Evolutionary conservation across 2,113 vertebrate genomes (phyloP).

Genomic region (Rhinopithecus roxellana): DNA sequence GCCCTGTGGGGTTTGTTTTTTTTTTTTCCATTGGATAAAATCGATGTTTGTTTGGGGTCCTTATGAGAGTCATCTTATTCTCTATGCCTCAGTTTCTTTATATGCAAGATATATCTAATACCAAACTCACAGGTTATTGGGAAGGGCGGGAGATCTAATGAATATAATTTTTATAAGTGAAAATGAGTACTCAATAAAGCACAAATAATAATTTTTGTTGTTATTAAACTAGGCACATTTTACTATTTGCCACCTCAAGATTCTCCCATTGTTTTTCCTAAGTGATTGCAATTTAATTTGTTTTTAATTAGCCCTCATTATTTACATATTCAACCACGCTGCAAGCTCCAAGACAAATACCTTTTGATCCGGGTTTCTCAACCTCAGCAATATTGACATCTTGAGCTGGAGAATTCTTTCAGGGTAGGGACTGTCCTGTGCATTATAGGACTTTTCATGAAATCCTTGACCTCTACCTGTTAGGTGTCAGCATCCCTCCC

Average conservation of each 20-base stretch:
- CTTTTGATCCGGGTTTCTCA: background rate
- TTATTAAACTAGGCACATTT: background rate
- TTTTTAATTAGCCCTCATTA: conserved; percentile 33
- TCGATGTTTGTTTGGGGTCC: background rate
- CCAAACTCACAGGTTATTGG: background rate
- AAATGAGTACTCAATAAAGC: background rate
- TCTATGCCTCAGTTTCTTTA: conserved; percentile 44
- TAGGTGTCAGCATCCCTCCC: background rate
- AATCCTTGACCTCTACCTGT: background rate
- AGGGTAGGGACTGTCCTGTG: background rate
- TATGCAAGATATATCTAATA: conserved; percentile 2
- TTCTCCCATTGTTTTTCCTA: background rate
- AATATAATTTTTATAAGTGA: conserved; percentile 45
- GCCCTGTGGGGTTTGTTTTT: background rate
- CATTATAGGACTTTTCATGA: background rate
- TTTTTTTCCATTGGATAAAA: conserved; percentile 41
- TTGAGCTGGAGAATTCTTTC: background rate
- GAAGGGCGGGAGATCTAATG: background rate
- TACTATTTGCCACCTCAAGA: background rate
- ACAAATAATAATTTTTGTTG: conserved; percentile 15
- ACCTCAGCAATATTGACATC: background rate
- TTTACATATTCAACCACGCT: background rate
- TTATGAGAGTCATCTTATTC: background rate
- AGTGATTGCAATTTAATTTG: conserved; percentile 40
- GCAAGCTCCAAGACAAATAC: background rate